Evolutionary conservation across 2,797 vertebrate species (phyloP).

Genomic region (Microhierax caerulescens): DNA sequence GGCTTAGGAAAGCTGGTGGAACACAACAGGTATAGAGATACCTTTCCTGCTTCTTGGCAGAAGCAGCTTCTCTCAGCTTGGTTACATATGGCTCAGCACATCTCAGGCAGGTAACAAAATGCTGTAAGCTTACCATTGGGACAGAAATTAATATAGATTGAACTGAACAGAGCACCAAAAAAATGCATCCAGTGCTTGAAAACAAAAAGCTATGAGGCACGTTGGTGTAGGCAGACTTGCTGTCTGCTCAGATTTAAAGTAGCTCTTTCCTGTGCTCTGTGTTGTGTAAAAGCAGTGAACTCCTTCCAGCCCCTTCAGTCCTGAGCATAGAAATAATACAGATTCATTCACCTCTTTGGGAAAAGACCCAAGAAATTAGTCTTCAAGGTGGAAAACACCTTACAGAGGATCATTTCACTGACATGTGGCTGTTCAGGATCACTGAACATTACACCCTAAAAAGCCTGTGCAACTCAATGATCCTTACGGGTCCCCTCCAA

Average conservation of each 20-base stretch:
- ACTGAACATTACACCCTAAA: not conserved
- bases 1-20: not conserved
- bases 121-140: not conserved
- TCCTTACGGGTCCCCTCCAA: too few species aligned
- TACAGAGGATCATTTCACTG: not conserved
- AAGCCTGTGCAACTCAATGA: not conserved
- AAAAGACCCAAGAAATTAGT: not conserved
- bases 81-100: not conserved
- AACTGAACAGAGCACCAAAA: not conserved
- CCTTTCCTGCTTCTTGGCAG: not conserved
- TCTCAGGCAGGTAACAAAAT: not conserved
- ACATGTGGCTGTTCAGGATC: too few species aligned
- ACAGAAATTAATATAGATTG: not conserved
- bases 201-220: not conserved
- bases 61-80: not conserved
- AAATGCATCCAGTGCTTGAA: not conserved
- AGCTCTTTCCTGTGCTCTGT: not conserved
- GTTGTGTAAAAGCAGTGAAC: not conserved
- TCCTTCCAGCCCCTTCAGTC: not conserved
- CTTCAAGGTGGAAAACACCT: not conserved
- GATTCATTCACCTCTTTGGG: not conserved
- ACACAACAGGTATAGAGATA: not conserved
- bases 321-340: not conserved
- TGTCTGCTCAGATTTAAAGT: not conserved
- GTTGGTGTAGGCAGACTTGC: not conserved